Conservation (phyloP, 2,888 invertebrate species). For the Mythimna vitellina region DNA sequence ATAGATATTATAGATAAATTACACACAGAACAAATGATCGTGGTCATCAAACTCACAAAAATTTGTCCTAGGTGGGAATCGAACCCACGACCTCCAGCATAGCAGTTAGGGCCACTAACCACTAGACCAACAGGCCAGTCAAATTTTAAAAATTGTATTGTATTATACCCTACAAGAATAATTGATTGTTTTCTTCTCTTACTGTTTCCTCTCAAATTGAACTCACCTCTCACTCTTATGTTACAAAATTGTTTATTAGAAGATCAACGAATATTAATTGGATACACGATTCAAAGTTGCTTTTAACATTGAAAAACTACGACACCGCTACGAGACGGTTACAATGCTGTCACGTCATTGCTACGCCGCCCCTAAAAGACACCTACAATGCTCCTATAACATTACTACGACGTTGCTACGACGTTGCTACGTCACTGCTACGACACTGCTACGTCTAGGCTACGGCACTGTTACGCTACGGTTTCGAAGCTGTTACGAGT, state of each 20-base stretch:
- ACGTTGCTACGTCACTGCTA: not conserved
- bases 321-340: not conserved
- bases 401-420: not conserved
- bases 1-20: no score
- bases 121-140: no score
- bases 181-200: no score
- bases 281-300: not conserved
- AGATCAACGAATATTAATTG: not conserved
- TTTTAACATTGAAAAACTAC: not conserved
- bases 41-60: no score
- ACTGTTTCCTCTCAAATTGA: no score
- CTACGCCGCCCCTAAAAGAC: not conserved
- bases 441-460: not conserved
- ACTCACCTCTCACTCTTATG: no score
- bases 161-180: no score
- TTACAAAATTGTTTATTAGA: not conserved
- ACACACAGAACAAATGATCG: no score
- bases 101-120: no score
- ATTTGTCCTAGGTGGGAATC: no score
- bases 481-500: not conserved
- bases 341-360: not conserved
- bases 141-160: no score
- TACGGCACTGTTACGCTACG: not conserved
- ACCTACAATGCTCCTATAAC: not conserved
- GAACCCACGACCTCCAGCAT: no score